phyloP scores from a whole-genome alignment of 1,140 invertebrate genomes.

The Nasonia longicornis region DNA sequence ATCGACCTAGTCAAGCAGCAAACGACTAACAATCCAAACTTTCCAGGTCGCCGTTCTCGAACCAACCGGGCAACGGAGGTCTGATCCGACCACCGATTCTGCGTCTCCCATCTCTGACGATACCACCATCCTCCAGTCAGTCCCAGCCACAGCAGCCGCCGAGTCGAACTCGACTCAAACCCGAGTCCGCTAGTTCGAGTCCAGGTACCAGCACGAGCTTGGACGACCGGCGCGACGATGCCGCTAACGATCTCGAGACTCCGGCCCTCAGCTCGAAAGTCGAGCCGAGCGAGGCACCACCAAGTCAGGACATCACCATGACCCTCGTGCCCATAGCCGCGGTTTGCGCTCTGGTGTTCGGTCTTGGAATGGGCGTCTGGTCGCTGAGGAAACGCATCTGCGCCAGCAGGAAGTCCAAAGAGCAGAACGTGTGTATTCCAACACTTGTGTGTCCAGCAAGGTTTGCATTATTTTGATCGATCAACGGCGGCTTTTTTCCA shows the following conservation, averaged over 20 bases:
- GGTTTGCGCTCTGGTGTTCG: conserved; percentile 71
- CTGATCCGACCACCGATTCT: conserved; percentile 60
- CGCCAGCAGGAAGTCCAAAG: conserved; percentile 70
- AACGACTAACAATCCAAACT: conserved; percentile 7
- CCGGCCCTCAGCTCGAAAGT: conserved; percentile 59
- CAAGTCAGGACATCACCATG: conserved; percentile 64
- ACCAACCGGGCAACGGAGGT: conserved; percentile 55
- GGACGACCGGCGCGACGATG: conserved; percentile 30
- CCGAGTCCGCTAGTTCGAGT: conserved; percentile 47
- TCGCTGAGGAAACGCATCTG: conserved; percentile 73
- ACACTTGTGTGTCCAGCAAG: no score
- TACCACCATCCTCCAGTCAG: conserved; percentile 52
- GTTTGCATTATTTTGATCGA: not conserved
- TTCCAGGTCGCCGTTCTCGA: conserved; percentile 56
- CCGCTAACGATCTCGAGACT: conserved; percentile 58
- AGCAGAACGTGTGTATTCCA: conserved; percentile 70
- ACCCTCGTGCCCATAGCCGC: conserved; percentile 74
- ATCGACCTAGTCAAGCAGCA: no score
- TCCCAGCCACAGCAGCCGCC: conserved; percentile 43
- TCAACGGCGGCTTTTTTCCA: conserved; percentile 52
- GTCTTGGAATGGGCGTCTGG: conserved; percentile 69
- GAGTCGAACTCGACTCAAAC: conserved; percentile 59
- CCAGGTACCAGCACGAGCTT: conserved; percentile 37
- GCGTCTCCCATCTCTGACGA: conserved; percentile 56
- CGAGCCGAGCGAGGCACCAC: conserved; percentile 50